Evolutionary conservation across 2,113 vertebrate genomes (phyloP).

Genomic region (Lethenteron camtschaticum): DNA sequence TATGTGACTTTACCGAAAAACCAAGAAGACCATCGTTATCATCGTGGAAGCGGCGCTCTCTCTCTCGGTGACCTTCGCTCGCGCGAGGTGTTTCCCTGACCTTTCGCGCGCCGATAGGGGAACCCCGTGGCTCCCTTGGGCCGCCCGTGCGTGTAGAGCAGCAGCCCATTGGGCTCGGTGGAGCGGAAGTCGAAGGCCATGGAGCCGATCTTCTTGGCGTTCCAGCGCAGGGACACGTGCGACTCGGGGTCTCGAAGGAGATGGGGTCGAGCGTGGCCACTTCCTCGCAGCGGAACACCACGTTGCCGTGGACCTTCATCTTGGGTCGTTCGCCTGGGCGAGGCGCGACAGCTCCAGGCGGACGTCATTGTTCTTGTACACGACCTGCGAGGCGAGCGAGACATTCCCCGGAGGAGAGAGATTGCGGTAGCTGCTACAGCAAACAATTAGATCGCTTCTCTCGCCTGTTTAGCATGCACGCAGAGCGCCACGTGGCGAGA

Average conservation of each 20-base stretch:
- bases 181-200: slow-evolving; percentile 1
- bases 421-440: too few relatives aligned
- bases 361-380: slow-evolving; percentile 4
- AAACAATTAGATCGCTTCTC: too few relatives aligned
- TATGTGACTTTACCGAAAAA: too few relatives aligned
- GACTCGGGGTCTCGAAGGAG: neutral
- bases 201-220: slow-evolving; percentile 4
- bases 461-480: too few relatives aligned
- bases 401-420: too few relatives aligned
- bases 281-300: slow-evolving; percentile 3
- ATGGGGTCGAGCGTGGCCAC: slow-evolving; percentile 5
- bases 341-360: slow-evolving; percentile 5
- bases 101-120: too few relatives aligned
- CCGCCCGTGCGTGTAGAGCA: slow-evolving; percentile 55
- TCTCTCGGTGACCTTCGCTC: too few relatives aligned
- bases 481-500: too few relatives aligned
- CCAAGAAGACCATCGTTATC: too few relatives aligned
- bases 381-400: neutral
- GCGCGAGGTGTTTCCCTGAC: too few relatives aligned
- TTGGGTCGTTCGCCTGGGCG: neutral
- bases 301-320: slow-evolving; percentile 2
- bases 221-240: neutral
- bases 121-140: slow-evolving; percentile 14
- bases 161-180: slow-evolving; percentile 22
- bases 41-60: too few relatives aligned